Evolutionary conservation across 2,113 vertebrate genomes (phyloP).

Genomic region (Stomatorhinus ivindoensis): DNA sequence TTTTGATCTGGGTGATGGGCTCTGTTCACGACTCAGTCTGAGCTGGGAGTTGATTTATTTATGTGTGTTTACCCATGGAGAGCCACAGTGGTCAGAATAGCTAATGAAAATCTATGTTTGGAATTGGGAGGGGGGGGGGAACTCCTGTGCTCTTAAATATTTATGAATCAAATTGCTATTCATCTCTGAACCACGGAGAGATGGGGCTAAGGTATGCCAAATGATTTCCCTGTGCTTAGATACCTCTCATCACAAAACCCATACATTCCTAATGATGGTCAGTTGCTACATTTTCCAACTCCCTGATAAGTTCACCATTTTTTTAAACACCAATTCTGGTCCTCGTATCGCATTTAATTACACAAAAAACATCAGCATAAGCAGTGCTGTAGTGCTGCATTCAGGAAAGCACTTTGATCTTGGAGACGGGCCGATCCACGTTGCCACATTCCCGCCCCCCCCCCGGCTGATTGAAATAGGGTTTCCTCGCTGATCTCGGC

Average conservation of each 20-base stretch:
- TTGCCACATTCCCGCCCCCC: not conserved
- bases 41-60: slow-evolving; percentile 12
- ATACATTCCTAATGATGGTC: not conserved
- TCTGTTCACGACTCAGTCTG: not conserved
- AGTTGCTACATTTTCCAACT: not conserved
- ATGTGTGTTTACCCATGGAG: not conserved
- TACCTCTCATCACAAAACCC: not conserved
- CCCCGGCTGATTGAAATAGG: not conserved
- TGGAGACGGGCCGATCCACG: not conserved
- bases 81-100: slow-evolving; percentile 4
- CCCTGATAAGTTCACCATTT: not conserved
- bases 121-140: not conserved
- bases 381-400: not conserved
- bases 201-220: not conserved
- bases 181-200: not conserved
- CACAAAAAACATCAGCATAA: not conserved
- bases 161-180: slow-evolving; percentile 6
- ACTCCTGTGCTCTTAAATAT: not conserved
- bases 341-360: not conserved
- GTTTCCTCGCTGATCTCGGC: not conserved
- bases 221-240: not conserved
- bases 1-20: slow-evolving; percentile 1
- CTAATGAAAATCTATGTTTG: slow-evolving; percentile 5
- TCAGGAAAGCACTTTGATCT: not conserved
- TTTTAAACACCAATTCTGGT: not conserved